These are phyloP conservation scores for Nesogale talazaci DNA, from an alignment of 2,113 vertebrate genomes.

Conservation along the genomic window DNA sequence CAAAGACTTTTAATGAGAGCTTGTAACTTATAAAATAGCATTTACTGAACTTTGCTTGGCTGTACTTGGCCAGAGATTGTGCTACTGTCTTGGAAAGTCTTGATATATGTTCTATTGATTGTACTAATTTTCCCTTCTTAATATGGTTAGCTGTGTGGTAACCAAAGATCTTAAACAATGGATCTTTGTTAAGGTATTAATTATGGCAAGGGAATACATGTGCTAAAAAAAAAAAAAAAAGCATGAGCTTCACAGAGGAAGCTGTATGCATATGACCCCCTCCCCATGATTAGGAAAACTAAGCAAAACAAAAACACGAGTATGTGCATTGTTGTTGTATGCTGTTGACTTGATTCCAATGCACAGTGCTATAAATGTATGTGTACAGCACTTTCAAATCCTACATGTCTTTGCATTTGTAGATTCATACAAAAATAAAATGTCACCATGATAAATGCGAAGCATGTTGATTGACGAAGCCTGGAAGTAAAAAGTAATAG, in stretches of 20 bases:
- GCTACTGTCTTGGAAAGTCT: neutral
- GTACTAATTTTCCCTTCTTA: neutral
- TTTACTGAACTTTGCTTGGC: neutral
- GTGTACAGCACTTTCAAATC: neutral
- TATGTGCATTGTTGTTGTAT: neutral
- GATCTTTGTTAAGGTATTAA: slow-evolving; percentile 26
- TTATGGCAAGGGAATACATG: slow-evolving; percentile 43
- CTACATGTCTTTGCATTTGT: neutral
- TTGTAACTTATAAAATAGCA: neutral
- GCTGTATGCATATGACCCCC: neutral
- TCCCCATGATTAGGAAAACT: neutral
- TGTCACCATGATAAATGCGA: slow-evolving; percentile 10
- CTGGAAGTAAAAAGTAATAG: slow-evolving; percentile 21
- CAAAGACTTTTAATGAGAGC: neutral
- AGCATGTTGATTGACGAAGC: slow-evolving; percentile 30
- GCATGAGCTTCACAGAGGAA: neutral
- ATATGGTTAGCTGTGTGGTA: neutral
- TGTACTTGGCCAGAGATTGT: neutral
- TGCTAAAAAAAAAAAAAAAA: slow-evolving; percentile 17
- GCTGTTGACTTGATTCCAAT: neutral
- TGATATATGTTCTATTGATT: neutral
- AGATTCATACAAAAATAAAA: neutral
- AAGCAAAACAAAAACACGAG: neutral
- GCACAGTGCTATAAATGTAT: neutral
- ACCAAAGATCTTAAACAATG: slow-evolving; percentile 8